Base-by-base conservation (phyloP, 2,113 vertebrate genomes). In the Circaetus gallicus region DNA sequence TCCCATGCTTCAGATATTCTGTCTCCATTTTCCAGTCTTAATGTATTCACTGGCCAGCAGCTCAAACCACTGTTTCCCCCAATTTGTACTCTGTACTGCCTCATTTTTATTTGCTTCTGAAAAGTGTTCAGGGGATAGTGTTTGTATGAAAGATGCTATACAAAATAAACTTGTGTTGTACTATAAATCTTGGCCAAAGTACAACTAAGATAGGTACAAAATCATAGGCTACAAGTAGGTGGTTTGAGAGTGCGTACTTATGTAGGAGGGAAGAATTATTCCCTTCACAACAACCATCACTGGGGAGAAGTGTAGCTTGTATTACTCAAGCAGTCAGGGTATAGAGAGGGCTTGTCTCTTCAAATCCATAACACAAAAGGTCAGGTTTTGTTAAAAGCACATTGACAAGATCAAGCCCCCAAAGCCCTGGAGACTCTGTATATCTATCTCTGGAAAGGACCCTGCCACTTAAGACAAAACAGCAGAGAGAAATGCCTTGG, bases 131-230 rank as follows among this genome's bases (percentile, higher is more conserved):
- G 85, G 66, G 63, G 21, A 83, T 45, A 49, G 74, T 10, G 69
- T 58, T 89, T 58, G 52, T 49, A 50, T 77, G 86, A 97, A 84
- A 82, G 92, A 96, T 91, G 74, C 58, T 49, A 43, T 15, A 95
- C 67, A 86, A 94, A 94, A 93, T 91, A 90, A 96, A 78, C 79
- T 49, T 16, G 8, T 11, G 58, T 79, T 42, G 81, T 77, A 83
- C 93, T 61, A 86, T 86, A 97, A 95, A 90, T 90, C 84, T 80
- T 45, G 29, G 74, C 55, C 56, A 24, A 79, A 78, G 91, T 32
- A 59, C 86, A 73, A 66, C 76, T n/a, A 10, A 72, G 78, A 72
- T 21, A 55, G 73, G 90, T 42, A 65, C 49, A 91, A 52, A 96
- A 96, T 94, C 70, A 45, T 40, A 70, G 86, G 40, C 82, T 91